Conservation (phyloP, 2,888 invertebrate genomes). For the Limnephilus auricula region DNA sequence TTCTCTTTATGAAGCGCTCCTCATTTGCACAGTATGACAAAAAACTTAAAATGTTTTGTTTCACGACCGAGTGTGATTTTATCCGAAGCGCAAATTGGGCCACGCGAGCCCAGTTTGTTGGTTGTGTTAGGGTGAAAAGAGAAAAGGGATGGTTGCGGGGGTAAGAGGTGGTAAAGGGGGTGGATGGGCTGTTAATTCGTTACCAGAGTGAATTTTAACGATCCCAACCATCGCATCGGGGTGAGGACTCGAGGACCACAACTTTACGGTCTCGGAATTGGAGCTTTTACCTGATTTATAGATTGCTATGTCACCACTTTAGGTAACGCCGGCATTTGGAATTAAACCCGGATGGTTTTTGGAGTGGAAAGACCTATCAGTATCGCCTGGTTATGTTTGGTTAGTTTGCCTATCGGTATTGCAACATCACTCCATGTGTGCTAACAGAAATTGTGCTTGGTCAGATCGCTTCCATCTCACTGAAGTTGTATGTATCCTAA, state of each 20-base stretch:
- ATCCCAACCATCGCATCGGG: conserved; percentile 6
- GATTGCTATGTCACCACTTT: not conserved
- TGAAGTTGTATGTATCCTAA: not conserved
- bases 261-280: conserved; percentile 17
- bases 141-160: not conserved
- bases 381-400: not conserved
- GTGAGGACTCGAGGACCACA: conserved; percentile 3
- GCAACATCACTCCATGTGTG: not conserved
- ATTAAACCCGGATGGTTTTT: not conserved
- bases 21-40: not conserved
- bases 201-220: conserved; percentile 28
- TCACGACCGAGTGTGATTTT: not conserved
- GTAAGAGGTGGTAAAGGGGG: not conserved
- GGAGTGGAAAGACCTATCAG: not conserved
- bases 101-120: not conserved
- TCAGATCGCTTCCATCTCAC: too few species aligned
- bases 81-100: not conserved
- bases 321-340: not conserved
- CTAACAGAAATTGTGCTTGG: too few species aligned
- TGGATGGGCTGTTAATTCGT: conserved; percentile 27
- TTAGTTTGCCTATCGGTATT: not conserved
- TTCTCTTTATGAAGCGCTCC: not conserved
- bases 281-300: conserved; percentile 18
- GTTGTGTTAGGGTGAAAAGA: not conserved
- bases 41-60: not conserved